Evolutionary conservation across 2,888 invertebrate species (phyloP), one percentile per base, ranked within the genome.

Genomic region (Idaea biselata): DNA sequence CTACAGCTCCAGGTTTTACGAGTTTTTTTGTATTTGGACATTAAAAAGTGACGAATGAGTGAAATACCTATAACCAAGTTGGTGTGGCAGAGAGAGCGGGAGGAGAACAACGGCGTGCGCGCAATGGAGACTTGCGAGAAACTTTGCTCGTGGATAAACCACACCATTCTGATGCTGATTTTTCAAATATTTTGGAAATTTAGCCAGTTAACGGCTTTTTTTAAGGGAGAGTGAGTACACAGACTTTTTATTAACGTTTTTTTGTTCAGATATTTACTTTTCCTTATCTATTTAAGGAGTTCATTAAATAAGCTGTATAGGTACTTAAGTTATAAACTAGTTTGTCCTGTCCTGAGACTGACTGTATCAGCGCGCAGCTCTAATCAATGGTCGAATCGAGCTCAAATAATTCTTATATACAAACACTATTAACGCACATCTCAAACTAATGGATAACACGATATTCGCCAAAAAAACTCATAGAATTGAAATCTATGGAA

Each of bases 171-270:
- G 73, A 91, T 91, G 91, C 78, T 91, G 75, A 79, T 91, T 61
- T 84, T 91, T 67, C 91, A 92, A 79, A 90, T 91, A 74, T 87
- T 92, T 77, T 92, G 92, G 92, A 92, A 92, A 80, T 86, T 91
- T 73, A 90, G 86, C 80, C 92, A 92, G 78, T 86, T 92, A 78
- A 87, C 90, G 65, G 88, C 91, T 80, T 92, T 81, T 75, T 90
- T 92, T 68, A 88, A 81, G 68, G 88, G 86, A 75, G 89, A 88
- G 92, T 92, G 70, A 91, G 92, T 88, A 60, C 67, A 68, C 58
- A 44, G 16, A 57, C 44, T 18, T 62, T 62, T 18, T 16, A 17
- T 55, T 7, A 6, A n/a, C 16, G 16, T 14, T 44, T 44, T 8
- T 8, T 44, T 8, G 32, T 14, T 44, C 11, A 14, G 44, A 44